These are phyloP conservation scores for Philereme vetulata DNA, from an alignment of 2,888 invertebrate genomes.

Conservation along the genomic window DNA sequence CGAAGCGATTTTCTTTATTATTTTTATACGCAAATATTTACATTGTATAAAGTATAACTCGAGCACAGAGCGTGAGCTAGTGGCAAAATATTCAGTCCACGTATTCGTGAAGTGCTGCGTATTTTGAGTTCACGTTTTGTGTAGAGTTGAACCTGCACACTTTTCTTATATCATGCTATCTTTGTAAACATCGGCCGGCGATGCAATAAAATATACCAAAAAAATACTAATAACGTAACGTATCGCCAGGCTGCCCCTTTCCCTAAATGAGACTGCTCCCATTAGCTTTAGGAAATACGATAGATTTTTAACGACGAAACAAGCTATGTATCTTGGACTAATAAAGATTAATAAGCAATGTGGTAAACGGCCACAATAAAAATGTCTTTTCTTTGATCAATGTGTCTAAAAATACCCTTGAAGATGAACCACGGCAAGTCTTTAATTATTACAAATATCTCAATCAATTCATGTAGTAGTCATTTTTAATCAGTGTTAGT, in stretches of 20 bases:
- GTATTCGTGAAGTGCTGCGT: constrained; percentile 56
- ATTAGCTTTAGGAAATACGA: constrained; percentile 63
- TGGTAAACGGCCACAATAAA: constrained; percentile 66
- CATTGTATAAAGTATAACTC: constrained; percentile 78
- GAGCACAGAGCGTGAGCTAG: constrained; percentile 72
- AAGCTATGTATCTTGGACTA: constrained; percentile 69
- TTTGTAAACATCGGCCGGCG: constrained; percentile 63
- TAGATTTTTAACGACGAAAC: constrained; percentile 65
- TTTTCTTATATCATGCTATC: constrained; percentile 67
- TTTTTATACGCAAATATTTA: constrained; percentile 77
- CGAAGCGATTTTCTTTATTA: constrained; percentile 75
- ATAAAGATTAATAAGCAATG: constrained; percentile 72
- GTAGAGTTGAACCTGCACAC: constrained; percentile 80
- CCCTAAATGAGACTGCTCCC: constrained; percentile 75
- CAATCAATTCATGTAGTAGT: no score
- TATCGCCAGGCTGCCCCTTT: constrained; percentile 68
- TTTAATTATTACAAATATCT: no score
- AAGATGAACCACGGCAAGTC: no score
- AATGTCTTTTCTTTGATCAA: constrained; percentile 13
- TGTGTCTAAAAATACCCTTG: no score
- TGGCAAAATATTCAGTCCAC: constrained; percentile 68
- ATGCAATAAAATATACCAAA: constrained; percentile 60
- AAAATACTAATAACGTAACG: constrained; percentile 58
- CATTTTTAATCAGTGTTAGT: no score
- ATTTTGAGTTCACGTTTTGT: constrained; percentile 79